phyloP scores from a whole-genome alignment of 2,888 invertebrate species.

The Dolichopus griseipennis region DNA sequence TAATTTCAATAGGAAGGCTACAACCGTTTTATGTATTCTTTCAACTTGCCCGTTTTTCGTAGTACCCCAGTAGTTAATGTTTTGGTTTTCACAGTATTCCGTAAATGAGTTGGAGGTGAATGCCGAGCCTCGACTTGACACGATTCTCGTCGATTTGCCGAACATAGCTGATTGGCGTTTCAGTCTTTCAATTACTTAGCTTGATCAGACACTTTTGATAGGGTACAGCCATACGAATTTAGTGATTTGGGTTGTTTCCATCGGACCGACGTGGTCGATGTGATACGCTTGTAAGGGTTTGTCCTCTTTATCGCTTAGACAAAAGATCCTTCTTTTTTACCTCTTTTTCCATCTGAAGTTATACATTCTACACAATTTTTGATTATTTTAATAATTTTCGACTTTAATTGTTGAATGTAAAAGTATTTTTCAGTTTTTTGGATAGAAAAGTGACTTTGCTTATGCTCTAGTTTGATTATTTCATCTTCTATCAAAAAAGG shows the following conservation, averaged over 20 bases:
- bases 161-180: too few relatives aligned
- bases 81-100: slow-evolving; percentile 29
- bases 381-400: too few relatives aligned
- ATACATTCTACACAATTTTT: slow-evolving; percentile 21
- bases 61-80: slow-evolving; percentile 29
- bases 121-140: slow-evolving; percentile 33
- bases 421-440: slow-evolving; percentile 20
- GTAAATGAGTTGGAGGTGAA: slow-evolving; percentile 34
- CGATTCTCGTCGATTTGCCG: too few relatives aligned
- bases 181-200: too few relatives aligned
- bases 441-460: slow-evolving; percentile 19
- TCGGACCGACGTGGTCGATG: slow-evolving; percentile 17
- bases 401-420: slow-evolving; percentile 20
- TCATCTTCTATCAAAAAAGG: slow-evolving; percentile 18
- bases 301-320: slow-evolving; percentile 19
- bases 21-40: slow-evolving; percentile 28
- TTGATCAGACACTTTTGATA: background rate
- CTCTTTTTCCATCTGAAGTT: slow-evolving; percentile 17
- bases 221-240: slow-evolving; percentile 15
- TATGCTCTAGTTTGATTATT: slow-evolving; percentile 14
- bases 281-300: slow-evolving; percentile 17
- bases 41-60: slow-evolving; percentile 35
- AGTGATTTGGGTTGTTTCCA: slow-evolving; percentile 15
- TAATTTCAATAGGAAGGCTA: slow-evolving; percentile 32
- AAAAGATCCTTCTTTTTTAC: slow-evolving; percentile 18